A percentile compares a stretch with the other conserved stretches of the same genome.
phyloP scores from a whole-genome alignment of 2,888 invertebrate species.

The Conchocele bisecta region DNA sequence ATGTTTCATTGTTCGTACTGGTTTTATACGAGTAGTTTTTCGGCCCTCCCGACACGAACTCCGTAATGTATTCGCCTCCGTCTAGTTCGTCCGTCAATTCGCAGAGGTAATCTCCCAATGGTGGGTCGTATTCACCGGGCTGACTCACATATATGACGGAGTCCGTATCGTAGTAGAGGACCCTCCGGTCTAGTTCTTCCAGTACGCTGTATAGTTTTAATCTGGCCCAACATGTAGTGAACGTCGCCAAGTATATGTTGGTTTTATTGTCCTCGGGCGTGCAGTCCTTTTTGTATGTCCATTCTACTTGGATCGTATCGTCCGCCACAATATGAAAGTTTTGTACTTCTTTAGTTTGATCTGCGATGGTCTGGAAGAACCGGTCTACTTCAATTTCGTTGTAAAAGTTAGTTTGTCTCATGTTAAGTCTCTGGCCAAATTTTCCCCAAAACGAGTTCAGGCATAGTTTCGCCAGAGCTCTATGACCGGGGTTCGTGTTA shows the following conservation, averaged over 20 bases:
- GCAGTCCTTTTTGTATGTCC: conserved; percentile 36
- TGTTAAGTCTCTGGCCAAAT: conserved; percentile 34
- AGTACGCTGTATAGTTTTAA: conserved; percentile 44
- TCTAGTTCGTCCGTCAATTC: conserved; percentile 79
- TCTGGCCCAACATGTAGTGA: conserved; percentile 46
- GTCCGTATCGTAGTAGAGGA: conserved; percentile 44
- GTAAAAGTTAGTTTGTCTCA: conserved; percentile 29
- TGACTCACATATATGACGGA: conserved; percentile 13
- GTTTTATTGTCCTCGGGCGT: conserved; percentile 34
- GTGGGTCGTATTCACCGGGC: conserved; percentile 45
- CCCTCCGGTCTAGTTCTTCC: conserved; percentile 19
- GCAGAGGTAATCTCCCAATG: conserved; percentile 72
- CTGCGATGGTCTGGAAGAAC: conserved; percentile 32
- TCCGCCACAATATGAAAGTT: conserved; percentile 27
- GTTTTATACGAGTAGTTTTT: conserved; percentile 76
- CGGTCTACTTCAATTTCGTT: conserved; percentile 23
- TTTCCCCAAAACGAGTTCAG: conserved; percentile 47
- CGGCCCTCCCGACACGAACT: conserved; percentile 75
- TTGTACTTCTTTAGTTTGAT: conserved; percentile 17
- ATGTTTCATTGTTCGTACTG: conserved; percentile 41
- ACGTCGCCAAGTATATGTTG: conserved; percentile 42
- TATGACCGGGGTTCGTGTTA: conserved; percentile 33
- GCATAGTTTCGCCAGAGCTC: conserved; percentile 33
- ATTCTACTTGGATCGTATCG: conserved; percentile 39
- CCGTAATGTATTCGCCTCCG: conserved; percentile 54